phyloP scores from a whole-genome alignment of 2,888 invertebrate genomes.

The Caenorhabditis virilis region DNA sequence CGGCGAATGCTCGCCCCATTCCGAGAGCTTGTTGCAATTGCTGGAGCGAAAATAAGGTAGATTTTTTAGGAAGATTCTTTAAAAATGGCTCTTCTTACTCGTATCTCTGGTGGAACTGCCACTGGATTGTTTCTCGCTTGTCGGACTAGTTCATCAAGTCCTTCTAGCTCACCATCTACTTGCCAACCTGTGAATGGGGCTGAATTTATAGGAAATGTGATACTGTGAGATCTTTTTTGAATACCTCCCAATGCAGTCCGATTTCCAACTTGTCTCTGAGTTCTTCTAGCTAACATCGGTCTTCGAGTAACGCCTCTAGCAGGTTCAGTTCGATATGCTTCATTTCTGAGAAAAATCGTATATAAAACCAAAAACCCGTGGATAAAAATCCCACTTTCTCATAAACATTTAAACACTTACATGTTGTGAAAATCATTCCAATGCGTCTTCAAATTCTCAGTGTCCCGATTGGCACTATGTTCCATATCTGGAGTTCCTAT shows the following conservation, averaged over 20 bases:
- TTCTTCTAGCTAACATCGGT: slow-evolving; percentile 40
- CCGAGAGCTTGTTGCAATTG: slow-evolving; percentile 1
- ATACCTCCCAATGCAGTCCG: slow-evolving; percentile 1
- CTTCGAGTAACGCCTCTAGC: slow-evolving; percentile 16
- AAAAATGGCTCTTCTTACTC: not conserved
- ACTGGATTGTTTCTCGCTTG: not conserved
- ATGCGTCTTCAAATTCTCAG: slow-evolving; percentile 96
- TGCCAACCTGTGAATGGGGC: not conserved
- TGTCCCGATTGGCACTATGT: slow-evolving; percentile 84
- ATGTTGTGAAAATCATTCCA: slow-evolving; percentile 76
- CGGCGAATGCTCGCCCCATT: not conserved
- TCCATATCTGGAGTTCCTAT: slow-evolving; percentile 94
- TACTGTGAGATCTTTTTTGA: not conserved
- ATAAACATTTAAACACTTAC: not conserved
- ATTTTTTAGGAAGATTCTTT: too few relatives aligned
- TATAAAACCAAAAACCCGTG: too few relatives aligned
- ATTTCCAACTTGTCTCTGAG: slow-evolving; percentile 21
- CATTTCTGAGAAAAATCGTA: not conserved
- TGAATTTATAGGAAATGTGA: too few relatives aligned
- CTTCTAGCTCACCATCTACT: not conserved
- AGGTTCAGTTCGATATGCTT: slow-evolving; percentile 18
- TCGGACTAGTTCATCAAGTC: slow-evolving; percentile 17
- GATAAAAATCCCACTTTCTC: too few relatives aligned
- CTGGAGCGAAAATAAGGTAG: too few relatives aligned
- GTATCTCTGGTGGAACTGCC: not conserved